Evolutionary conservation across 2,888 invertebrate genomes (phyloP).

Genomic region (Chaitophorus viminalis): DNA sequence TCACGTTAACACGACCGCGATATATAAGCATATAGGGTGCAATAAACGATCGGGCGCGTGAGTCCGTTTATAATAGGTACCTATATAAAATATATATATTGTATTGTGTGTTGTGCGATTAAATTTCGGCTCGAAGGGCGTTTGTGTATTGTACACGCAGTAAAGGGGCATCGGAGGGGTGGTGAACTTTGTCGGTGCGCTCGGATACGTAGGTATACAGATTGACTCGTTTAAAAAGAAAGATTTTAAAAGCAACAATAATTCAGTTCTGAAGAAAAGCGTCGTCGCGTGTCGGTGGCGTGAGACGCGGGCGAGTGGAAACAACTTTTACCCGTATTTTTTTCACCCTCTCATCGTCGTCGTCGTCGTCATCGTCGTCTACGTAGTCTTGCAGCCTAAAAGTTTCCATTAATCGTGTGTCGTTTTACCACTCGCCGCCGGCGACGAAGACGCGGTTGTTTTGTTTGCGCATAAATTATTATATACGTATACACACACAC

Average conservation of each 20-base stretch:
- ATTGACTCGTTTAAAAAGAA: conserved; percentile 34
- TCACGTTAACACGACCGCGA: no score
- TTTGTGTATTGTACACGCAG: no score
- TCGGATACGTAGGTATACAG: not conserved
- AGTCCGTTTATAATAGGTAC: no score
- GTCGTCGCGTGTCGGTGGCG: not conserved
- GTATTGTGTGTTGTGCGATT: no score
- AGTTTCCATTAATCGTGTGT: conserved; percentile 61
- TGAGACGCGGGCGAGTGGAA: not conserved
- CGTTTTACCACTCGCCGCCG: conserved; percentile 33
- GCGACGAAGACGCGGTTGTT: conserved; percentile 31
- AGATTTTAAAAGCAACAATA: conserved; percentile 51
- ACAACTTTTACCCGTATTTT: not conserved
- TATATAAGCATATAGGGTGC: no score
- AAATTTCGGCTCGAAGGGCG: no score
- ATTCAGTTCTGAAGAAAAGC: conserved; percentile 23
- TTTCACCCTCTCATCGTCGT: not conserved
- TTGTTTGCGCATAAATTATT: conserved; percentile 58
- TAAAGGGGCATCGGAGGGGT: no score
- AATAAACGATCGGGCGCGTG: no score
- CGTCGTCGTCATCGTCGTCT: no score
- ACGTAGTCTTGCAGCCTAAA: conserved; percentile 8
- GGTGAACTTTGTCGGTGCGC: not conserved
- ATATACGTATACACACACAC: not conserved
- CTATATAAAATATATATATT: no score